phyloP scores from a whole-genome alignment of 2,797 vertebrate genomes.

The Amblyraja radiata region DNA sequence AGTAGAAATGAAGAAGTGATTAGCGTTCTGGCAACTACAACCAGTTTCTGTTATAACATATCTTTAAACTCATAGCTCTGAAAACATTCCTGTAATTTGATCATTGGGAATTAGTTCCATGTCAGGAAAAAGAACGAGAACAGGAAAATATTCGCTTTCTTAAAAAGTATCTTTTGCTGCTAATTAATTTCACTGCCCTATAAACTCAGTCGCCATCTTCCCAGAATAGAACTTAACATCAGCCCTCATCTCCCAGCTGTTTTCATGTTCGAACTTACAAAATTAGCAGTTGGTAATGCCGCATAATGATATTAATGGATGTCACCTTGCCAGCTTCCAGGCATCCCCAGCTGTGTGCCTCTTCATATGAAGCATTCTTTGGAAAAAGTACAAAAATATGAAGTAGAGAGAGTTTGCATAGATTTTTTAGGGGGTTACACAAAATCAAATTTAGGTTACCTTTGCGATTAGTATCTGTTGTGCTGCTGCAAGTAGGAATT shows the following conservation, averaged over 20 bases:
- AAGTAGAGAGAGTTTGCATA: background rate
- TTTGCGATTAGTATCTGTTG: background rate
- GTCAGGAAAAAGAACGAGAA: background rate
- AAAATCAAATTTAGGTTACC: background rate
- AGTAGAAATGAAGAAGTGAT: background rate
- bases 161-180: background rate
- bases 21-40: background rate
- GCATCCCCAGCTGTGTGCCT: background rate
- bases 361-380: background rate
- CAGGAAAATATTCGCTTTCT: background rate
- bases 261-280: background rate
- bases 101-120: background rate
- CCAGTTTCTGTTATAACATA: background rate
- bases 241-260: background rate
- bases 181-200: background rate
- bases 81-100: background rate
- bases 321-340: background rate
- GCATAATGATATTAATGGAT: background rate
- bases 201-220: background rate
- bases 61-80: background rate
- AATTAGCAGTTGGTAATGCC: background rate
- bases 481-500: no score
- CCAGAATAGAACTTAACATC: background rate
- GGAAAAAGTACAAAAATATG: background rate
- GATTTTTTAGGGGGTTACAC: background rate